Evolutionary conservation across 2,888 invertebrate genomes (phyloP), one percentile per base, ranked within the genome.

Genomic region (Microctonus brassicae): DNA sequence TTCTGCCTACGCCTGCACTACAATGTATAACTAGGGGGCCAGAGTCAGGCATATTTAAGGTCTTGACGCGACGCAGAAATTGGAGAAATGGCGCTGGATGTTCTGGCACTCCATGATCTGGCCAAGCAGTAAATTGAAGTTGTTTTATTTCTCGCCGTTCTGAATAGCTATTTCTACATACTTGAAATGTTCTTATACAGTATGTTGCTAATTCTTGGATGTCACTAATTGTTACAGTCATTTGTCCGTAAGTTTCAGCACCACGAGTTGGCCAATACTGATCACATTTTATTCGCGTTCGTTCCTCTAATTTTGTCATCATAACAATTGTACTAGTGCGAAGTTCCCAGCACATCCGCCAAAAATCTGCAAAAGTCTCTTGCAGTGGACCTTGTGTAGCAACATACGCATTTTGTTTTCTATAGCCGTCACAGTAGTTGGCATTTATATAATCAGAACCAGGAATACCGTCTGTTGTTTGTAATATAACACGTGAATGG

Each of bases 291-390:
- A 97, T 97, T 81, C 99, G 90, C 1, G 97, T 97, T 67, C 99
- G 91, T 85, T 99, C 99, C 88, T 99, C 99, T 73, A 99, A 89
- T 81, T 97, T 96, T 0, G 99, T 99, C 97, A 99, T 97, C 99
- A 99, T 99, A 1, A 99, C 99, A 79, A 99, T 96, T 0, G 97
- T 97, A 11, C 95, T 93, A 4, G 96, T 94, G 78, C 96, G 92
- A 74, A 98, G 92, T 88, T 99, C 99, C 99, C 99, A 99, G 81
- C 98, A 96, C 99, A 99, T 99, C 75, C 99, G 91, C 99, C 99
- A 99, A 88, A 99, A 99, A 88, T 99, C 99, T 4, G 94, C 93
- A 82, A 98, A 97, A 0, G 99, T 99, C 86, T 99, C 98, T 82
- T 97, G 98, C 20, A 99, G 89, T 6, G 99, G 99, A 29, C 99